Evolutionary conservation across 2,888 invertebrate species (phyloP), one percentile per base, ranked within the genome.

Genomic region (Callosobruchus maculatus): DNA sequence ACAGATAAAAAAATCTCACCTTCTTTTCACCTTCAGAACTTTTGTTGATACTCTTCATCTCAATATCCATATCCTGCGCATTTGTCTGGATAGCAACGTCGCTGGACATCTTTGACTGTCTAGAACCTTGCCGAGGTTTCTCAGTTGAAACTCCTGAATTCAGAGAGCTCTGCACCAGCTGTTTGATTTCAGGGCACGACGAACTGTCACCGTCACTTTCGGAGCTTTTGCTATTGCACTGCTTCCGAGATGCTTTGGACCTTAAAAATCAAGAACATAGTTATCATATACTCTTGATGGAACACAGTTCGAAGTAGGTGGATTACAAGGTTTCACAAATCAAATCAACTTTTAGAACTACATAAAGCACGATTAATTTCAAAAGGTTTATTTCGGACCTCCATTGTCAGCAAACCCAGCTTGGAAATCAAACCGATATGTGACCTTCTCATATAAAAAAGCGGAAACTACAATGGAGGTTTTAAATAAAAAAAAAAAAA

Each of bases 51-150:
- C 75, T 79, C 74, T 81, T 74, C 69, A 75, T 21, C 67, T 77
- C 77, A 20, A 71, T 72, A 2, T 74, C 79, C 70, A 90, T 88
- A 79, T 90, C 90, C 75, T 88, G 88, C 0, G 89, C 88, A 82
- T 89, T 89, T 0, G 90, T 89, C 81, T 90, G 90, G n/a, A 90
- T 90, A 9, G 90, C 90, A 9, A 90, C 90, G 78, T 90, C 90
- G 72, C 88, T 89, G 70, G 90, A 90, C 0, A 88, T 89, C 80
- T 82, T 81, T 49, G 81, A 82, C 68, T 80, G 81, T 69, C 81
- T 89, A 75, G 89, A 89, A 73, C 88, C 89, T 9, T 88, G 86
- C 21, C 71, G 22, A 72, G 78, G 83, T 79, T 81, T 78, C 75
- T 81, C 80, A 0, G 85, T 86, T 0, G 89, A 89, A 31, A 86